These are phyloP conservation scores for Agrochola litura DNA, from an alignment of 2,888 invertebrate species.

Conservation along the genomic window DNA sequence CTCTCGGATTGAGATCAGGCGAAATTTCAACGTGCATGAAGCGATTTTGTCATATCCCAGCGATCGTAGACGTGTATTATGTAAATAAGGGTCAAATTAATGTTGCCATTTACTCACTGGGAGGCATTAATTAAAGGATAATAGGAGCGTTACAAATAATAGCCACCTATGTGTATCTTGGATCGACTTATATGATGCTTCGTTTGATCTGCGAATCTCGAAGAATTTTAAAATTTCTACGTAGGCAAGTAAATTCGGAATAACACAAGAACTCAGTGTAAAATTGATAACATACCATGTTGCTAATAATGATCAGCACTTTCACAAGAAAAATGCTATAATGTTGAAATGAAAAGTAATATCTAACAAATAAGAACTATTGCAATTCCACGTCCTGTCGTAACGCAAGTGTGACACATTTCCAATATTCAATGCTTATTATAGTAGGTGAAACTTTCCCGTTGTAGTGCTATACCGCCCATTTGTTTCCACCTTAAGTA, in stretches of 20 bases:
- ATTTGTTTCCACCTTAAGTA: neutral
- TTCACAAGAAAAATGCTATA: neutral
- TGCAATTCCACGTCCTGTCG: neutral
- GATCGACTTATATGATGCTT: neutral
- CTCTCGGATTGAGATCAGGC: slow-evolving; percentile 44
- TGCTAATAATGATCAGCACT: neutral
- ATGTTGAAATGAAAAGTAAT: slow-evolving; percentile 1
- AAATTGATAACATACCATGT: slow-evolving; percentile 1
- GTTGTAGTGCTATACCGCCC: neutral
- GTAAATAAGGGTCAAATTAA: slow-evolving; percentile 63
- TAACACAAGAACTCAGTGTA: neutral
- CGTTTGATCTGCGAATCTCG: no score
- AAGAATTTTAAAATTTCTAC: neutral
- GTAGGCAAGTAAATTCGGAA: neutral
- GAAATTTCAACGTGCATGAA: slow-evolving; percentile 47
- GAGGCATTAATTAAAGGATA: slow-evolving; percentile 44
- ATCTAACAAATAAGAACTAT: neutral
- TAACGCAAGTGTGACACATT: neutral
- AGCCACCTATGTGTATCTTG: slow-evolving; percentile 8
- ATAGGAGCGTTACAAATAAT: slow-evolving; percentile 37
- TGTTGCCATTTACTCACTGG: slow-evolving; percentile 43
- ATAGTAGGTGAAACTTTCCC: neutral
- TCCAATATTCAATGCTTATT: neutral
- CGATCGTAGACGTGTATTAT: slow-evolving; percentile 55
- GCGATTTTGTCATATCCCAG: slow-evolving; percentile 51